Evolutionary conservation across 1,140 invertebrate genomes (phyloP).

Genomic region (Stegodyphus dumicola): DNA sequence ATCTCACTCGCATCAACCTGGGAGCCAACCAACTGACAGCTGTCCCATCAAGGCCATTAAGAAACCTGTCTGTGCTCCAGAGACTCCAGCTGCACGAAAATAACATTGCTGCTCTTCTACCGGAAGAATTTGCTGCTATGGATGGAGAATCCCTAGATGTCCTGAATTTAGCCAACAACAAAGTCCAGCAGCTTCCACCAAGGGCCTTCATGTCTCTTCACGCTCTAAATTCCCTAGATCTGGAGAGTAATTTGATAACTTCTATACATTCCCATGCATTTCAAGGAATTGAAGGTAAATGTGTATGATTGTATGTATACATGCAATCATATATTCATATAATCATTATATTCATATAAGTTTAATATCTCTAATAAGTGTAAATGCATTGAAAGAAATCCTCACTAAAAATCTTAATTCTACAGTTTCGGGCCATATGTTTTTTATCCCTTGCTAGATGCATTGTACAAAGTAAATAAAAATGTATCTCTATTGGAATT

Average conservation of each 20-base stretch:
- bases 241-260: slow-evolving; percentile 64
- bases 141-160: slow-evolving; percentile 61
- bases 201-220: slow-evolving; percentile 62
- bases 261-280: slow-evolving; percentile 64
- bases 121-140: slow-evolving; percentile 59
- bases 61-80: slow-evolving; percentile 59
- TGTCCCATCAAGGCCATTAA: slow-evolving; percentile 62
- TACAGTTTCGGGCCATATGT: too few species aligned
- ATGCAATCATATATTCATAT: background rate
- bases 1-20: slow-evolving; percentile 64
- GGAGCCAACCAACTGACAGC: slow-evolving; percentile 63
- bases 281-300: slow-evolving; percentile 74
- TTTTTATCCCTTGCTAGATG: too few species aligned
- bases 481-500: too few species aligned
- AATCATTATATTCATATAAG: background rate
- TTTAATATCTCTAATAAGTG: too few species aligned
- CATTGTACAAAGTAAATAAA: too few species aligned
- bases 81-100: slow-evolving; percentile 64
- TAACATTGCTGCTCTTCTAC: slow-evolving; percentile 59
- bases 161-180: slow-evolving; percentile 64
- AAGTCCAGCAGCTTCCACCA: slow-evolving; percentile 57
- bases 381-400: too few species aligned
- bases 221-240: slow-evolving; percentile 63
- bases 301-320: background rate
- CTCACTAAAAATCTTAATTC: too few species aligned